Evolutionary conservation across 1,140 invertebrate genomes (phyloP), one percentile per base, ranked within the genome.

Genomic region (Maconellicoccus hirsutus): DNA sequence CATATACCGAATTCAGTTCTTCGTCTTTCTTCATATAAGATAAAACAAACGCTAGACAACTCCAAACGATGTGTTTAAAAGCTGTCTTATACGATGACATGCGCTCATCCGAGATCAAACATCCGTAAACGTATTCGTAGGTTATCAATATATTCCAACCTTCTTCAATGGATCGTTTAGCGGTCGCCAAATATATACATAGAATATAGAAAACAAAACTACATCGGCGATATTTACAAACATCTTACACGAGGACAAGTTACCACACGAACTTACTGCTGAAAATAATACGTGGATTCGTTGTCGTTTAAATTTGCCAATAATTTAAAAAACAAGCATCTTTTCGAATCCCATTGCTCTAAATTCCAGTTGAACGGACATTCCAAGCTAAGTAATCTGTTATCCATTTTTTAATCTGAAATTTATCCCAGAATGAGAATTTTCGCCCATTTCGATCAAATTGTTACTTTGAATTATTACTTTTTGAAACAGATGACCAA

Each of bases 281-380:
- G 42, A 16, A 52, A 52, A 52, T 52, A 52, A 52, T 52, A 52
- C 10, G 16, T 52, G 2, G 42, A 52, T 52, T 52, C 42, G 42
- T 52, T 52, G 42, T 52, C 42, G n/a, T 52, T 52, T 16, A 52
- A 52, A 52, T 52, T 52, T 8, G 42, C 42, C 3, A 52, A 19
- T 52, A 52, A 52, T 52, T 52, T 52, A 52, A 52, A 52, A 19
- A 52, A 52, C 42, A 52, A 52, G n/a, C 42, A 52, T 52, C 42
- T 6, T 52, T 52, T 52, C 42, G 42, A 52, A 19, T 52, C 42
- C 42, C 42, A 52, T 52, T 52, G 42, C n/a, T 52, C 42, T 52
- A 52, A 52, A 52, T 52, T 52, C 42, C 42, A 52, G n/a, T 52
- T 52, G 42, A 52, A 52, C 6, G 42, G 42, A 19, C 42, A 52